Evolutionary conservation across 2,113 vertebrate species (phyloP).

Genomic region (Cisticola juncidis): DNA sequence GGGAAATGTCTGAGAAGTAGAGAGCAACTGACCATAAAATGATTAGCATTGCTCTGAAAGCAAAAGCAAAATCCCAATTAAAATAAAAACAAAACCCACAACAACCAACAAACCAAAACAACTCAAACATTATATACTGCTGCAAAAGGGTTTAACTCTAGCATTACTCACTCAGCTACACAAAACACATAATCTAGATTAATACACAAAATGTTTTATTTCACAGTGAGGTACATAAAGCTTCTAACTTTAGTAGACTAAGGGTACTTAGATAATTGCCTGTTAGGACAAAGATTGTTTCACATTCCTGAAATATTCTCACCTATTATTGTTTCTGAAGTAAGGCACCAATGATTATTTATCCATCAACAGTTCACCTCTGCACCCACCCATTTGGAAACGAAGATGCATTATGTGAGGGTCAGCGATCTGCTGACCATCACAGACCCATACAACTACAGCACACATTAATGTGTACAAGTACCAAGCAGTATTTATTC

Average conservation of each 20-base stretch:
- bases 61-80: constrained; percentile 28
- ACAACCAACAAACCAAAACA: neutral
- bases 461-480: neutral
- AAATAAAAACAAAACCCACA: neutral
- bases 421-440: neutral
- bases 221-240: constrained; percentile 74
- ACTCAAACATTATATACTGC: constrained; percentile 33
- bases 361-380: neutral
- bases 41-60: constrained; percentile 51
- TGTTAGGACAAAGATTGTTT: constrained; percentile 26
- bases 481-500: constrained; percentile 37
- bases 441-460: neutral
- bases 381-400: neutral
- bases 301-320: constrained; percentile 55
- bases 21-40: constrained; percentile 49
- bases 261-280: constrained; percentile 33
- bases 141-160: constrained; percentile 23
- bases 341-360: constrained; percentile 20
- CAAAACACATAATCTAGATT: constrained; percentile 42
- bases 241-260: constrained; percentile 60
- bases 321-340: constrained; percentile 11
- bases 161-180: constrained; percentile 42
- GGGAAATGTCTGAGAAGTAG: constrained; percentile 19
- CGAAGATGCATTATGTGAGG: neutral
- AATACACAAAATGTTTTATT: constrained; percentile 55